A percentile compares a stretch with the other conserved stretches of the same genome.
phyloP scores from a whole-genome alignment of 2,113 vertebrate genomes.

The Charina bottae region DNA sequence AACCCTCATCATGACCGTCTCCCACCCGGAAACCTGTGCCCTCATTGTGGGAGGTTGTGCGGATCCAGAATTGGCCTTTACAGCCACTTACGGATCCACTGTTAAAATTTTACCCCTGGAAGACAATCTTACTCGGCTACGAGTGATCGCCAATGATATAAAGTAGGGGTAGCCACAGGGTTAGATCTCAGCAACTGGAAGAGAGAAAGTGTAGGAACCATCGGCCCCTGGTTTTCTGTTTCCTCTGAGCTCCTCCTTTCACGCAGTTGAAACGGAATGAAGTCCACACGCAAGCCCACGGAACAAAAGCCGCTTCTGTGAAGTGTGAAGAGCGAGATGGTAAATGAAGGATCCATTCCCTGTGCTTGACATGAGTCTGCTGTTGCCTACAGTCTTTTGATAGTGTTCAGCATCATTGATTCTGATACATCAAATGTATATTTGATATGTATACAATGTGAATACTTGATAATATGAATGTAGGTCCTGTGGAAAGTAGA shows the following conservation, averaged over 20 bases:
- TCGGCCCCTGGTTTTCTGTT: neutral
- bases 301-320: neutral
- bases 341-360: neutral
- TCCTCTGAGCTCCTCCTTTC: neutral
- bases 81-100: too few relatives aligned
- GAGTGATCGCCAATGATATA: too few relatives aligned
- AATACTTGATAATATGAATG: too few relatives aligned
- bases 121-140: too few relatives aligned
- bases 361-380: neutral
- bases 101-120: too few relatives aligned
- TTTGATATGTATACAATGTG: too few relatives aligned
- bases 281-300: neutral
- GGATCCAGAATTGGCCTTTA: too few relatives aligned
- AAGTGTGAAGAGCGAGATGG: neutral
- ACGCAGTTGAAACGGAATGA: neutral
- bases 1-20: too few relatives aligned
- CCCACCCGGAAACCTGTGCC: too few relatives aligned
- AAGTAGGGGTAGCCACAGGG: neutral
- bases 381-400: neutral
- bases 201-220: neutral
- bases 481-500: too few relatives aligned
- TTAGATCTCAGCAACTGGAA: neutral
- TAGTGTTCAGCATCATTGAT: neutral
- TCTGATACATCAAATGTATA: neutral
- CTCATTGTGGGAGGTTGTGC: too few relatives aligned